Base-by-base conservation (phyloP, 2,888 invertebrate genomes). In the Lepidochrysops patricia region DNA sequence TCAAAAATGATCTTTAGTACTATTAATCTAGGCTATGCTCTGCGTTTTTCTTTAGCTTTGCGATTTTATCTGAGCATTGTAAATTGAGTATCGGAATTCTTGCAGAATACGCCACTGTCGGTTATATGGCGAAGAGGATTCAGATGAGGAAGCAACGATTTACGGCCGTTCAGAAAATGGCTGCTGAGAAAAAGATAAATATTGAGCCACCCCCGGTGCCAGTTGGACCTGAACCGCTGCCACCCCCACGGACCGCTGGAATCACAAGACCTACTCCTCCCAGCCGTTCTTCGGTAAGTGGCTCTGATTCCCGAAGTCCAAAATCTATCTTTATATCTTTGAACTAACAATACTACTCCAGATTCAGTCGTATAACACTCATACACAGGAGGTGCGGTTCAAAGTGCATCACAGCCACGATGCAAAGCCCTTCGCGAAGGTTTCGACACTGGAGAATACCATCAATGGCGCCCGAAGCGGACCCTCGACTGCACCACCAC, bases 61-160 rank as follows among this genome's bases (percentile, higher is more conserved):
- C 19, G 43, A 34, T 23, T 23, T 32, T 9, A n/a, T 19, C 29
- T 26, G 4, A 13, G 19, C 26, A 15, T 13, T 27, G 4, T 43
- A 26, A 25, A 2, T 7, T 57, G 56, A 57, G 35, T 27, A 61
- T 29, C 7, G 37, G 60, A 4, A 68, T 70, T 61, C 27, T 89
- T 89, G 68, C 92, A 97, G 98, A 98, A 91, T 98, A 98, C 88
- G 98, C 98, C 67, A 96, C 98, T 69, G 98, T 98, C 72, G 98
- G 98, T 71, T 98, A 98, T 89, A 96, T 98, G 95, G 97, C 97
- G 71, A 98, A 98, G 91, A 92, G 97, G 85, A 96, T 98, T 85
- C 97, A 97, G 84, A 96, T 98, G 96, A 92, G 97, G 78, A 97
- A 97, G 90, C 96, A 96, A 89, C 92, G 97, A 77, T 96, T 96